Conservation (phyloP, 2,113 vertebrate species). For the Argyrosomus japonicus region DNA sequence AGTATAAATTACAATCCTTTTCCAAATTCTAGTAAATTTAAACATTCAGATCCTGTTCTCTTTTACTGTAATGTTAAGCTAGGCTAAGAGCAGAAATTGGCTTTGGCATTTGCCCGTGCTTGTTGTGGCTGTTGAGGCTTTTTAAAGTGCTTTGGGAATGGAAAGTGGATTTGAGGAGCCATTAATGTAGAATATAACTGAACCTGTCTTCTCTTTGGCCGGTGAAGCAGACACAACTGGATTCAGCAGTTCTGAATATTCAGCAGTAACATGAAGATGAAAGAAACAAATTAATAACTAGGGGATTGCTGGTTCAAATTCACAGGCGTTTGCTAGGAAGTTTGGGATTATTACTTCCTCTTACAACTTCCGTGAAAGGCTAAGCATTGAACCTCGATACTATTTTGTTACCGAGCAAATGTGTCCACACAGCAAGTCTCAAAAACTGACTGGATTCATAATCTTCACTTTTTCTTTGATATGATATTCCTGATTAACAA, state of each 20-base stretch:
- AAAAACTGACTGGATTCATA: background rate
- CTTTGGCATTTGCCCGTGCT: conserved; percentile 33
- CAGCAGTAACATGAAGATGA: conserved; percentile 14
- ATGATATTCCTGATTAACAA: background rate
- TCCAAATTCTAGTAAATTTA: conserved; percentile 72
- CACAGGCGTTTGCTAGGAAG: conserved; percentile 42
- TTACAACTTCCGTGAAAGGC: background rate
- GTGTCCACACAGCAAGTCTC: background rate
- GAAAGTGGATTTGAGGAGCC: conserved; percentile 47
- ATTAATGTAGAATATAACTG: conserved; percentile 52
- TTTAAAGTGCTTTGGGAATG: conserved; percentile 35
- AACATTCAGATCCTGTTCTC: conserved; percentile 61
- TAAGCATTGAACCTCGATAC: background rate
- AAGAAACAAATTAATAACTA: conserved; percentile 40
- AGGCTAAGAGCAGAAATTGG: conserved; percentile 34
- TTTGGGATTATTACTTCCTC: conserved; percentile 20
- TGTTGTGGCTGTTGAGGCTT: conserved; percentile 39
- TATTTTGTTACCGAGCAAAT: background rate
- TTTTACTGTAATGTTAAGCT: conserved; percentile 53
- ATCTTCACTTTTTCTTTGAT: background rate
- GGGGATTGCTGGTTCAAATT: background rate
- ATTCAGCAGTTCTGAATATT: conserved; percentile 33
- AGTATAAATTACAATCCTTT: conserved; percentile 76
- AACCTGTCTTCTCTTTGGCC: conserved; percentile 46
- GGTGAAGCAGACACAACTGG: conserved; percentile 12